Base-by-base conservation (phyloP, 2,797 vertebrate species). In the Neosalanx taihuensis region DNA sequence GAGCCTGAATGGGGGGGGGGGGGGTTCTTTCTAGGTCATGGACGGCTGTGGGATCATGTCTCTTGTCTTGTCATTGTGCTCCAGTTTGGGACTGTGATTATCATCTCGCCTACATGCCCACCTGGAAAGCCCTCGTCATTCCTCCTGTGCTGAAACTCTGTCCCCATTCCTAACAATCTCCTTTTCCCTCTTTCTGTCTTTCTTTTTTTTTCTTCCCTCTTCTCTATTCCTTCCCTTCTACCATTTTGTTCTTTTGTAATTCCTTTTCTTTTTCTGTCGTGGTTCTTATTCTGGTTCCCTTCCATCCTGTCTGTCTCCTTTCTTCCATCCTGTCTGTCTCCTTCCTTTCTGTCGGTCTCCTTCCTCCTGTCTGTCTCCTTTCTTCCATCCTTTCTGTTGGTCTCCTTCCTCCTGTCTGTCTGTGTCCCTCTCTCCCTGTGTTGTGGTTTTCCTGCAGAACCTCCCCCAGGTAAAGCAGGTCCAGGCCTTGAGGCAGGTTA, bases 381-480 rank as follows among this genome's bases (percentile, higher is more conserved):
- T 72, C 5, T 37, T 41, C 9, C 61, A 82, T 73, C 64, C 77
- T 7, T 73, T 63, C 77, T 7, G 64, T 70, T 1, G 23, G 23
- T 26, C 23, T 26, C 23, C 23, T 26, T 26, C 23, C 23, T 26
- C 23, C 77, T 29, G 72, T 77, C 76, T 67, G 41, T 60, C 63
- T 62, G 20, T 53, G 26, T 18, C 6, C 23, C 69, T 69, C 89
- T 86, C 73, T 68, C 66, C 73, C 74, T 91, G 79, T 93, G 84
- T 91, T 92, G 87, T 91, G 83, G 92, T 94, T 82, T 90, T 93
- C 87, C 88, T 93, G 86, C 95, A 99, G 96, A 97, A 94, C 91
- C 95, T 96, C 87, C 95, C 94, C 83, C 94, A 96, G 94, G 93
- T 98, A 95, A 97, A 95, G 92, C 96, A 97, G 93, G 96, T 96